These are phyloP conservation scores for Pegea sp. DNA, from an alignment of 23 tunicate species.

Conservation along the genomic window DNA sequence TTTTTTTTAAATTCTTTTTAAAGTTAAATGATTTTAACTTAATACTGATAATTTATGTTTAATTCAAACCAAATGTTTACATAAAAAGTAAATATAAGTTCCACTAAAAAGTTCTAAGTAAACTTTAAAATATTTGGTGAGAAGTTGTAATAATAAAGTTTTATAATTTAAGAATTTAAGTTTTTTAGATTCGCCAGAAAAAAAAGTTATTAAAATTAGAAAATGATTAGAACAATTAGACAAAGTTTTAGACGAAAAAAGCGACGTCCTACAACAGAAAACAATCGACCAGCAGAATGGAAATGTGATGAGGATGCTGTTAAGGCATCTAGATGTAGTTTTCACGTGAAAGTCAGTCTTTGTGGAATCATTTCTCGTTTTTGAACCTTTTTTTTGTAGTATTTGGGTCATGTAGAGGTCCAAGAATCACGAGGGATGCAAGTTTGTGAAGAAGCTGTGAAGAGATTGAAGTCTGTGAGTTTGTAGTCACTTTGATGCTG, in stretches of 20 bases:
- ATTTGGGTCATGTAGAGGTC: conserved; percentile 89
- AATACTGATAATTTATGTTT: no score
- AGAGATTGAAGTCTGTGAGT: conserved; percentile 79
- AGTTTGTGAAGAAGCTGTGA: conserved; percentile 95
- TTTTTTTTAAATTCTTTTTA: no score
- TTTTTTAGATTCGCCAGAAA: no score
- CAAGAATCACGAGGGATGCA: conserved; percentile 93
- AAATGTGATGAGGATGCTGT: conserved; percentile 84
- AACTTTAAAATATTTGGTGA: no score
- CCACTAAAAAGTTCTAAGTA: no score
- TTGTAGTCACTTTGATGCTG: neutral
- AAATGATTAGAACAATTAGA: conserved; percentile 53
- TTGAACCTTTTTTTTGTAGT: conserved; percentile 16
- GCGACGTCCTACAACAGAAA: conserved; percentile 25
- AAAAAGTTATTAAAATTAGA: conserved; percentile 8
- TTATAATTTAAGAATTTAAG: no score
- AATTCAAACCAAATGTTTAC: no score
- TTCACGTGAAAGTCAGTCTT: conserved; percentile 64
- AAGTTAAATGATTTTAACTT: no score
- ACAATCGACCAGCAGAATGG: conserved; percentile 76
- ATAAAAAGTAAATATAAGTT: no score
- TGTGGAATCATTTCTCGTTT: neutral
- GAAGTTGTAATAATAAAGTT: no score
- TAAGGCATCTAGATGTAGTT: conserved; percentile 44
- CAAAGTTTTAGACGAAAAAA: conserved; percentile 67